Conservation (phyloP, 35 echinoderm and acorn worm genomes). For the Heliocidaris tuberculata region DNA sequence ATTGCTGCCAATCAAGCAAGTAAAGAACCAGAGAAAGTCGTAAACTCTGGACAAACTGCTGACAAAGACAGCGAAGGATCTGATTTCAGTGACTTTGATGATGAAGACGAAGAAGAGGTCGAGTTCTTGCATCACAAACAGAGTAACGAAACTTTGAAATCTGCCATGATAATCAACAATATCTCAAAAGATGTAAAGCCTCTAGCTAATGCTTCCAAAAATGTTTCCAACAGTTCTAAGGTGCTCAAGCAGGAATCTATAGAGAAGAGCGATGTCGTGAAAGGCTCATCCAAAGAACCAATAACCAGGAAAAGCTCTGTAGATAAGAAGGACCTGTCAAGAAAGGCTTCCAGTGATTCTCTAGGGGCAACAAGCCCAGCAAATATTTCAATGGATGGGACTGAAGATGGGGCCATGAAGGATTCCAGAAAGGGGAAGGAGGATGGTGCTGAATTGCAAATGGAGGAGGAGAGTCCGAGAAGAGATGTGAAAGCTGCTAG, state of each 20-base stretch:
- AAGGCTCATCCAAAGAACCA: not conserved
- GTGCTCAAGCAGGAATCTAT: not conserved
- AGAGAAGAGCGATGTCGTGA: not conserved
- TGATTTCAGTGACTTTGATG: not conserved
- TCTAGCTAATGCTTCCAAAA: not conserved
- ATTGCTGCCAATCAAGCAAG: not conserved
- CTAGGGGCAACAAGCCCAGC: not conserved
- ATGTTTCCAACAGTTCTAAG: not conserved
- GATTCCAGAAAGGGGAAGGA: not conserved
- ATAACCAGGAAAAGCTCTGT: not conserved
- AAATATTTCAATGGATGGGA: conserved; percentile 7
- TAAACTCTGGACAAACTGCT: not conserved
- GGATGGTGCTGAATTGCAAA: not conserved
- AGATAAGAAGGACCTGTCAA: not conserved
- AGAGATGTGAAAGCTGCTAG: conserved; percentile 13
- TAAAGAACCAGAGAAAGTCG: not conserved
- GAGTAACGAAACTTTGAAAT: not conserved
- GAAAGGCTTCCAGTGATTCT: not conserved
- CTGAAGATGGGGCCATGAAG: not conserved
- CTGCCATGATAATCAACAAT: not conserved
- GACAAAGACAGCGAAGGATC: not conserved
- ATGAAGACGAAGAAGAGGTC: conserved; percentile 13
- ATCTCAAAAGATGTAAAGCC: not conserved
- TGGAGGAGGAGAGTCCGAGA: not conserved
- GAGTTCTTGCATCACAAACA: not conserved